Percentiles rank a stretch among this genome's conserved stretches.
These are phyloP conservation scores for Acronicta psi DNA, from an alignment of 2,888 invertebrate genomes.

Conservation along the genomic window DNA sequence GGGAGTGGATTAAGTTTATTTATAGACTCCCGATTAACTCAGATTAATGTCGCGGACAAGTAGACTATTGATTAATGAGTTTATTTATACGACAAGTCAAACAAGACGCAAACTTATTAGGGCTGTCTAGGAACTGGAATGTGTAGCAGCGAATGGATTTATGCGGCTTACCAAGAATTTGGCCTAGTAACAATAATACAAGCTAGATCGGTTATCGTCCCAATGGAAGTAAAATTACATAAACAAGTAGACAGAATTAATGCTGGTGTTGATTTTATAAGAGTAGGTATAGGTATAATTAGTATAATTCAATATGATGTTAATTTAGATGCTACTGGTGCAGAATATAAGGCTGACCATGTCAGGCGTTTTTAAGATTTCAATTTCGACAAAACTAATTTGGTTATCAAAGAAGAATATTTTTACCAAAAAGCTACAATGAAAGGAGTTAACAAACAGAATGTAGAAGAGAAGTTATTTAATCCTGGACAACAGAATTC, in stretches of 20 bases:
- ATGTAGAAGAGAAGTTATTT: too few species aligned
- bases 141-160: conserved; percentile 32
- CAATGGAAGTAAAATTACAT: too few species aligned
- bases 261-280: too few species aligned
- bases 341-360: too few species aligned
- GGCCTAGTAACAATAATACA: conserved; percentile 31
- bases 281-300: too few species aligned
- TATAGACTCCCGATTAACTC: conserved; percentile 42
- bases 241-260: too few species aligned
- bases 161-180: conserved; percentile 32
- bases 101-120: conserved; percentile 56
- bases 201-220: background rate
- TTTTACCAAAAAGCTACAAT: too few species aligned
- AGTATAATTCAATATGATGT: conserved; percentile 1
- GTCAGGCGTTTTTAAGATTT: too few species aligned
- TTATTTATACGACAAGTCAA: conserved; percentile 55
- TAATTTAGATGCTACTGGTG: conserved; percentile 29
- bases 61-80: conserved; percentile 52
- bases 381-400: too few species aligned
- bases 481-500: too few species aligned
- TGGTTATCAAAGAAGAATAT: too few species aligned
- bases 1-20: conserved; percentile 35
- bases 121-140: conserved; percentile 30
- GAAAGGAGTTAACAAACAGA: too few species aligned
- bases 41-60: conserved; percentile 54